These are phyloP conservation scores for Peucedramus taeniatus DNA, from an alignment of 2,113 vertebrate genomes.

Conservation along the genomic window DNA sequence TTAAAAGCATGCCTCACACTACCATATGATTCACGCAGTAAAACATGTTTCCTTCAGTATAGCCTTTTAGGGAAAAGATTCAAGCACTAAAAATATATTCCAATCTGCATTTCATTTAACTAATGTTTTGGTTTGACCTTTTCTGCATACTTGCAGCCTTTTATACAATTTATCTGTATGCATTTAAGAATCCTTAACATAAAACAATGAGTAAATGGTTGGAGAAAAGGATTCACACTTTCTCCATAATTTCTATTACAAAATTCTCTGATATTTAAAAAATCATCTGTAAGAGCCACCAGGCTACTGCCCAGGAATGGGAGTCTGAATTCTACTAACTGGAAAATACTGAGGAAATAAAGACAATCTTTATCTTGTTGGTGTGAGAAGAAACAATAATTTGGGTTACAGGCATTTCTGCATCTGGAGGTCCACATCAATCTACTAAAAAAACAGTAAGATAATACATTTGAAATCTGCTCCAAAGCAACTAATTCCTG, in stretches of 20 bases:
- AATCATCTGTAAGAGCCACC: background rate
- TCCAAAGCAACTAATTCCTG: background rate
- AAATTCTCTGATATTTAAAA: background rate
- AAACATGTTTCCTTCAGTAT: slow-evolving; percentile 28
- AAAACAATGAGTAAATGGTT: background rate
- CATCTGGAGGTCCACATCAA: background rate
- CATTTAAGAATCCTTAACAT: background rate
- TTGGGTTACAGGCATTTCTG: background rate
- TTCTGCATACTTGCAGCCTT: background rate
- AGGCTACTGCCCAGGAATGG: background rate
- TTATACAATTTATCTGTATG: background rate
- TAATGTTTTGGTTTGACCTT: slow-evolving; percentile 8
- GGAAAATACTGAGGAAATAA: background rate
- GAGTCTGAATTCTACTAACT: background rate
- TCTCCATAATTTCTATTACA: background rate
- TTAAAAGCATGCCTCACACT: slow-evolving; percentile 25
- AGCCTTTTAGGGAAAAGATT: slow-evolving; percentile 46
- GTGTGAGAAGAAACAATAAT: background rate
- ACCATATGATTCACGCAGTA: slow-evolving; percentile 45
- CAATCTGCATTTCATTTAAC: slow-evolving; percentile 15
- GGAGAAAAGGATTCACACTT: background rate
- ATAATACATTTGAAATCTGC: background rate
- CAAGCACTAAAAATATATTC: slow-evolving; percentile 13
- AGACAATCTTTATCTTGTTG: background rate
- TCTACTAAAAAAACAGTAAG: background rate